Base-by-base conservation (phyloP, 2,113 vertebrate genomes). In the Bujurquina vittata region DNA sequence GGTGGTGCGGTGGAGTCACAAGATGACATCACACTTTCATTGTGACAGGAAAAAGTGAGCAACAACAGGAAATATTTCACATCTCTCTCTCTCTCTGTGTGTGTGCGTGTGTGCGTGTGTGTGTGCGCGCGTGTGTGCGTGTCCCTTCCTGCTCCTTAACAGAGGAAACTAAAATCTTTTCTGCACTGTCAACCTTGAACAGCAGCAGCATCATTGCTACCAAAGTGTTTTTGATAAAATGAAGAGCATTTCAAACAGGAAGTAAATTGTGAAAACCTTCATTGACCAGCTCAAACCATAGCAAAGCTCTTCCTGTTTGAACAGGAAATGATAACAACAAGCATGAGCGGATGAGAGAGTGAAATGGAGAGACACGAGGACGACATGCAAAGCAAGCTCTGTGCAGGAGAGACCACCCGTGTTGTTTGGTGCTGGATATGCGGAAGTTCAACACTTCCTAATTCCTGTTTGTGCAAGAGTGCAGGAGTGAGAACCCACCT, bases 51-150 rank as follows among this genome's bases (percentile, higher is more conserved):
- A 95, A 88, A 84, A 81, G 75, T 81, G 79, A 92, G 88, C 82
- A 80, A 92, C 89, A 95, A 93, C 94, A 95, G 95, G 95, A 95
- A 95, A 92, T 91, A 78, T 84, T 86, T 88, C 83, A 82, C 77
- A 83, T 89, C 89, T 58, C 56, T 75, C 11, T 35, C 43, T 69
- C 35, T 43, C 10, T 81, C 63, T 56, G 33, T n/a, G 35, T 17
- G 52, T 57, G 26, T 77, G 76, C 55, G 37, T 75, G 33, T 26
- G 37, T 18, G 10, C 6, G 31, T 54, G 6, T 29, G 55, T 61
- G 40, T 37, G 10, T 81, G 62, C 57, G 31, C 37, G 12, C 79
- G 62, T 57, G 31, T 77, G 69, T 56, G 43, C 58, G 31, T 18
- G 29, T 22, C 4, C 2, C 23, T 67, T 76, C 17, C 59, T 54